phyloP scores from a whole-genome alignment of 2,888 invertebrate species.

The Nipponacmea schrenckii region DNA sequence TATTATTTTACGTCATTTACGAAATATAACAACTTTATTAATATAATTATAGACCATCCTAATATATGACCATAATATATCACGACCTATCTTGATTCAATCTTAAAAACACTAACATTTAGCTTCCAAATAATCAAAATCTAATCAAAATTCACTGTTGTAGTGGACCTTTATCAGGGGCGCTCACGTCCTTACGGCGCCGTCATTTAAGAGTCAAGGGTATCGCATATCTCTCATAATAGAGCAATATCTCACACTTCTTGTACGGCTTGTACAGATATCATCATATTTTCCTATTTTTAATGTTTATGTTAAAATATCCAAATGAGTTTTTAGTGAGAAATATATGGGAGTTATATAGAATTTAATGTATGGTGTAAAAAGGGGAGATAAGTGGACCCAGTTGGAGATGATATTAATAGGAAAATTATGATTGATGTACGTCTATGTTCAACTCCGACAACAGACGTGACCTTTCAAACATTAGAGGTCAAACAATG shows the following conservation, averaged over 20 bases:
- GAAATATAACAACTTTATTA: too few relatives aligned
- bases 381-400: not conserved
- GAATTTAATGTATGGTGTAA: not conserved
- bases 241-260: slow-evolving; percentile 2
- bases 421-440: slow-evolving; percentile 5
- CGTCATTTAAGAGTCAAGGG: not conserved
- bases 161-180: not conserved
- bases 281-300: not conserved
- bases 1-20: too few relatives aligned
- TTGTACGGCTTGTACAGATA: not conserved
- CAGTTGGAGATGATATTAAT: slow-evolving; percentile 3
- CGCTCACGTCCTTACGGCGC: slow-evolving; percentile 7
- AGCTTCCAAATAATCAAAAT: not conserved
- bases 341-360: slow-evolving; percentile 6
- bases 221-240: not conserved
- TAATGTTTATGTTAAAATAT: slow-evolving; percentile 6
- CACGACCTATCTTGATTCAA: not conserved
- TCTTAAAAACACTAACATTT: not conserved
- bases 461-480: not conserved
- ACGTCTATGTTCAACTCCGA: not conserved
- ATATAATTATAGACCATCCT: not conserved
- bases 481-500: not conserved
- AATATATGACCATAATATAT: not conserved
- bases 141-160: slow-evolving; percentile 7
- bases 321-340: slow-evolving; percentile 9